Evolutionary conservation across 2,888 invertebrate species (phyloP), one percentile per base, ranked within the genome.

Genomic region (Archips crataeganus): DNA sequence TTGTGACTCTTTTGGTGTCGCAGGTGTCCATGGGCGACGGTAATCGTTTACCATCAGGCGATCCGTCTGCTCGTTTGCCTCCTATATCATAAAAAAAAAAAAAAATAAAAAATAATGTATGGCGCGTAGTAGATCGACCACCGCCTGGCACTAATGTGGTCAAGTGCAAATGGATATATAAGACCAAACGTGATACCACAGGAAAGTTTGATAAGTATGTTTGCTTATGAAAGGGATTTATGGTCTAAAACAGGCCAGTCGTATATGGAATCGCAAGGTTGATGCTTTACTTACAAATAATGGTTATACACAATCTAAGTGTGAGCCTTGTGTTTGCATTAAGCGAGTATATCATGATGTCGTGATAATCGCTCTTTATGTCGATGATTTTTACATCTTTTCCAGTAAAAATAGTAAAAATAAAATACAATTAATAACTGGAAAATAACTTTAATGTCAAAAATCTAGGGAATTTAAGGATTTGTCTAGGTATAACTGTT

Each of bases 241-340:
- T 23, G 61, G 61, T 1, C 23, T 62, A 8, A 62, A 62, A 10
- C 61, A 62, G 10, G 61, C 61, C 6, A 62, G 61, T 23, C 3
- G 42, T 9, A 62, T 62, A 15, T 62, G 61, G 61, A 62, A 62
- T 42, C 3, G 5, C 3, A 62, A 62, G 42, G 39, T 42, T 6
- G 15, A 62, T 13, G 3, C n/a, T 42, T 6, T 62, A 2, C 15
- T 62, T 3, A 34, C n/a, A 36, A 59, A 71, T 5, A 63, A 54
- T 63, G 63, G 70, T 39, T 71, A 32, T 36, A n/a, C 11, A 13
- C 62, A 71, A n/a, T 42, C 42, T 11, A 65, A 57, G 59, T 59
- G 42, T 59, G 71, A 71, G 42, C 71, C 71, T 13, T 71, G 71
- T 60, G 42, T 74, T 23, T 65, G 65, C 34, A 45, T n/a, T 60